Conservation (phyloP, 37 sponge, comb jelly and placozoan genomes). For the Spongilla lacustris region DNA sequence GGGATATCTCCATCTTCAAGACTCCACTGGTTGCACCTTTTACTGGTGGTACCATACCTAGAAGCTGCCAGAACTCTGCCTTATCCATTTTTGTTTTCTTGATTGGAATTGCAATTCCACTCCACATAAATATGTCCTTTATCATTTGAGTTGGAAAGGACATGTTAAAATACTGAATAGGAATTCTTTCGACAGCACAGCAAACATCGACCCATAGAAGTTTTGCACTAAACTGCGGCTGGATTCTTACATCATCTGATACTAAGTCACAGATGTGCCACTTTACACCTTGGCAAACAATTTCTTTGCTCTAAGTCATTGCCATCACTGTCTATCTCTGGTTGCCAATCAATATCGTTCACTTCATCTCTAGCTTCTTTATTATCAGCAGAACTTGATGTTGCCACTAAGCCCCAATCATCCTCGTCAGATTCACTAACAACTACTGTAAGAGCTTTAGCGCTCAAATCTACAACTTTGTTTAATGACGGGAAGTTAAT, state of each 20-base stretch:
- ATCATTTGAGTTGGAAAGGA: not conserved
- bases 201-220: not conserved
- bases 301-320: not conserved
- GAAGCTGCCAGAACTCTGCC: not conserved
- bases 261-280: not conserved
- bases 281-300: not conserved
- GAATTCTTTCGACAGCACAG: not conserved
- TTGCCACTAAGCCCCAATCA: not conserved
- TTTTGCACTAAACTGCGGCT: not conserved
- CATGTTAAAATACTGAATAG: not conserved
- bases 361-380: not conserved
- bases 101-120: not conserved
- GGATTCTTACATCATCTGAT: not conserved
- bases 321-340: not conserved
- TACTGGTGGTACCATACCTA: not conserved
- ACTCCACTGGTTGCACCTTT: not conserved
- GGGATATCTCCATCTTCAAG: not conserved
- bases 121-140: not conserved
- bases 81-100: not conserved
- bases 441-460: not conserved
- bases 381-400: not conserved
- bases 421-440: not conserved
- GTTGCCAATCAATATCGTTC: not conserved
- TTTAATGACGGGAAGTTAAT: not conserved
- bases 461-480: not conserved